These are phyloP conservation scores for Periparus ater DNA, from an alignment of 2,797 vertebrate genomes.

Conservation along the genomic window DNA sequence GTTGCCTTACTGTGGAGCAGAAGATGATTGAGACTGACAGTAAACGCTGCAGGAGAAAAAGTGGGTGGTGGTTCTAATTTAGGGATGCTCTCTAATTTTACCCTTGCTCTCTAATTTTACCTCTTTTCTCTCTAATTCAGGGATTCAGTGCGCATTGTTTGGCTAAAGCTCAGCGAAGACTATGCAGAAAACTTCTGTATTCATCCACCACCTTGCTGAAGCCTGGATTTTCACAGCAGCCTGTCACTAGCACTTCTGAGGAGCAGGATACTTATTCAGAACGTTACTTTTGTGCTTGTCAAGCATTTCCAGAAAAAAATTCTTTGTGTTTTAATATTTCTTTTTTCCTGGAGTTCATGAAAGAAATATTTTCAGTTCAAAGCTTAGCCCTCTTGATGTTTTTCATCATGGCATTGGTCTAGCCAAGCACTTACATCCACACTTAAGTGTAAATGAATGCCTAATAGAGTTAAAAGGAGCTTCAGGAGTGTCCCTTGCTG, in stretches of 20 bases:
- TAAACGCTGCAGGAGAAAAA: neutral
- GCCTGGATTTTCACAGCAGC: neutral
- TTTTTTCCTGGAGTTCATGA: neutral
- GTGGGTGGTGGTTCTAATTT: neutral
- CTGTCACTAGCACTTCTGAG: neutral
- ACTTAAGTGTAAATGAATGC: neutral
- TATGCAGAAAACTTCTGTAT: neutral
- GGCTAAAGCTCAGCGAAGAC: neutral
- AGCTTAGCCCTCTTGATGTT: neutral
- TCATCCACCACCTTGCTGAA: neutral
- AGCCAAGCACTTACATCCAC: neutral
- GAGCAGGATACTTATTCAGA: neutral
- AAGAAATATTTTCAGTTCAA: neutral
- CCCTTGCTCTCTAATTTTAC: neutral
- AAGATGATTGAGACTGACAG: conserved; percentile 14
- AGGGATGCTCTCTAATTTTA: neutral
- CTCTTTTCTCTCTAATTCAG: neutral
- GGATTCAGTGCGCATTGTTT: neutral
- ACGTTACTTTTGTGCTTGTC: neutral
- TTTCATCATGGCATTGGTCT: neutral
- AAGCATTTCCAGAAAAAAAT: neutral
- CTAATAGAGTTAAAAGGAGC: conserved; percentile 18
- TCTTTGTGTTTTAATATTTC: neutral
- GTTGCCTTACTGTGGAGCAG: neutral
- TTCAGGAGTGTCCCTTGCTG: neutral